Percentiles rank a stretch among this genome's conserved stretches.
phyloP scores from a whole-genome alignment of 2,113 vertebrate genomes.

The Cygnus atratus region DNA sequence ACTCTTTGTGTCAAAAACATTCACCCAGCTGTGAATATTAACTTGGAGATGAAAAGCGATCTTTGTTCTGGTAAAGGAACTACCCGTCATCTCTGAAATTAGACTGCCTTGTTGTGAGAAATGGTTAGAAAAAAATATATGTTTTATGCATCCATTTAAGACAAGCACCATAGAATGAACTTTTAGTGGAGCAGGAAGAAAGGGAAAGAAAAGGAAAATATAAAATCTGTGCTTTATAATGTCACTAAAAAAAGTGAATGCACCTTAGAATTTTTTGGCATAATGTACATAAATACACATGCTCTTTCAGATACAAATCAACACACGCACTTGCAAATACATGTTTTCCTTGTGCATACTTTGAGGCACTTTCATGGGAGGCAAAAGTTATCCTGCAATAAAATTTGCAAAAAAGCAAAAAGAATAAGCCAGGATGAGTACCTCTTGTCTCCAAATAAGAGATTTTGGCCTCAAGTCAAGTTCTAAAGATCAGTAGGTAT shows the following conservation, averaged over 20 bases:
- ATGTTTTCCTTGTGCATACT: not conserved
- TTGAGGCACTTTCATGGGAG: not conserved
- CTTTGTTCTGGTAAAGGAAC: not conserved
- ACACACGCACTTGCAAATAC: not conserved
- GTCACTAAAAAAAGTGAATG: not conserved
- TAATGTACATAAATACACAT: not conserved
- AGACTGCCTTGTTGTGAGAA: not conserved
- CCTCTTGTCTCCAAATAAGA: not conserved
- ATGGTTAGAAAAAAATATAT: not conserved
- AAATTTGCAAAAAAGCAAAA: not conserved
- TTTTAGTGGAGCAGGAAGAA: not conserved
- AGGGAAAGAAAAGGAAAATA: not conserved
- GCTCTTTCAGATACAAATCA: not conserved
- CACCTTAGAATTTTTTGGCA: not conserved
- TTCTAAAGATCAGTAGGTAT: not conserved
- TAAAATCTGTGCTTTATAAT: not conserved
- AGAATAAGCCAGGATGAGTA: not conserved
- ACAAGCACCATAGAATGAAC: not conserved
- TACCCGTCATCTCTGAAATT: not conserved
- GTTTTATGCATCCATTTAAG: not conserved
- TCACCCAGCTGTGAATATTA: not conserved
- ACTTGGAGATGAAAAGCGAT: not conserved
- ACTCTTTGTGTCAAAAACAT: not conserved
- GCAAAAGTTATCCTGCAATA: not conserved
- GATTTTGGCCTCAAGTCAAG: not conserved